phyloP scores from a whole-genome alignment of 37 sponge, comb jelly and placozoan species.

The Eunapius fragilis region DNA sequence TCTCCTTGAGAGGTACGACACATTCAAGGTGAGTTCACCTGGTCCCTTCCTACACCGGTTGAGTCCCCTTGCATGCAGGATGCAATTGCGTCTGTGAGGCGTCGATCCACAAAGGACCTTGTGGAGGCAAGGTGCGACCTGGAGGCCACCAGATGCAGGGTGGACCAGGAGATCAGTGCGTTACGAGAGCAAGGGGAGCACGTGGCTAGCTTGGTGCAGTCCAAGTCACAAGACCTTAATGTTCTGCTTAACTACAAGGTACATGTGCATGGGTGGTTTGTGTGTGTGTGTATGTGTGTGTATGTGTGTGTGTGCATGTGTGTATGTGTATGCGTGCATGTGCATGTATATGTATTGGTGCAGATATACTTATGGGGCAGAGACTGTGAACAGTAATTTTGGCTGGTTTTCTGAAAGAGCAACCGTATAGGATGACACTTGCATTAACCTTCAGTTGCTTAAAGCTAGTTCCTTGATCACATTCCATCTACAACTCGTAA shows the following conservation, averaged over 20 bases:
- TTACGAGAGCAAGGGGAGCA: background rate
- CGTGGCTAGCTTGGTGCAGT: background rate
- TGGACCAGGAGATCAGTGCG: background rate
- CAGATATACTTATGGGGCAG: background rate
- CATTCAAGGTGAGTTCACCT: slow-evolving; percentile 51
- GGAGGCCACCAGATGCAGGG: slow-evolving; percentile 1
- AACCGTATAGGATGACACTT: no score
- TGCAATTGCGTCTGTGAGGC: slow-evolving; percentile 21
- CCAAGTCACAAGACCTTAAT: slow-evolving; percentile 6
- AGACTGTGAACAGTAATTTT: no score
- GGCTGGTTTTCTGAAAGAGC: no score
- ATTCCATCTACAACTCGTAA: no score
- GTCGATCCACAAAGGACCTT: slow-evolving; percentile 11
- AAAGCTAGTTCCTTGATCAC: no score
- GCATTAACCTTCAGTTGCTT: no score
- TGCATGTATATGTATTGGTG: background rate
- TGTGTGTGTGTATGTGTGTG: background rate
- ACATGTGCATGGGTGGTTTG: background rate
- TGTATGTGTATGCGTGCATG: slow-evolving; percentile 19
- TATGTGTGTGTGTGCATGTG: slow-evolving; percentile 11
- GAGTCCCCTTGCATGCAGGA: slow-evolving; percentile 10
- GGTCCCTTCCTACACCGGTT: background rate
- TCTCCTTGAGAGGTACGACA: slow-evolving; percentile 43
- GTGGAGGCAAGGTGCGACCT: slow-evolving; percentile 13
- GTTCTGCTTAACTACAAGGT: slow-evolving; percentile 47